Conservation (phyloP, 2,113 vertebrate genomes). For the Saguinus imperator region DNA sequence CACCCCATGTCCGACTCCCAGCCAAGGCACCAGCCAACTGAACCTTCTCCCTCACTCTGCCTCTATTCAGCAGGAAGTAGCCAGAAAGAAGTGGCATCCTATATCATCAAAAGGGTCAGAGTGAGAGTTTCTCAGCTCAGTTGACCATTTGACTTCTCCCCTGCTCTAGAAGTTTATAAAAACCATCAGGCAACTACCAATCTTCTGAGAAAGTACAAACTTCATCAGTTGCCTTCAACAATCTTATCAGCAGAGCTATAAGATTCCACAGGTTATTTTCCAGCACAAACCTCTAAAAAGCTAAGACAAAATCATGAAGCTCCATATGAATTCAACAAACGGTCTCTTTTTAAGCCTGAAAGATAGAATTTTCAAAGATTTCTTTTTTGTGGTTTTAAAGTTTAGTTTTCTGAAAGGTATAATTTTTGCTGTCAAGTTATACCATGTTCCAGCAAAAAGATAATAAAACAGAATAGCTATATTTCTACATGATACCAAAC, state of each 20-base stretch:
- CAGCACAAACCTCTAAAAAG: neutral
- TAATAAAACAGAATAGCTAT: slow-evolving; percentile 55
- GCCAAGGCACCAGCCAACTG: too few species aligned
- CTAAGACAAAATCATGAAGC: neutral
- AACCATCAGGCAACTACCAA: neutral
- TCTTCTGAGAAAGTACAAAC: neutral
- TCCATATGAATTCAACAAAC: neutral
- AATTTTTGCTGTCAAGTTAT: slow-evolving; percentile 73
- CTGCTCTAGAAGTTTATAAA: neutral
- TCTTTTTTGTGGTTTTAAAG: slow-evolving; percentile 27
- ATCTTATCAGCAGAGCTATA: neutral
- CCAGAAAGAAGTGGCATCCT: too few species aligned
- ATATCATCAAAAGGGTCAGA: neutral
- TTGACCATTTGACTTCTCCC: neutral
- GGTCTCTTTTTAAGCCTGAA: slow-evolving; percentile 33
- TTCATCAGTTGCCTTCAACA: neutral
- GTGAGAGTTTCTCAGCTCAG: too few species aligned
- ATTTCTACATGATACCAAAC: slow-evolving; percentile 55
- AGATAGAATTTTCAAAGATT: slow-evolving; percentile 35
- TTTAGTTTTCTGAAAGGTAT: slow-evolving; percentile 64
- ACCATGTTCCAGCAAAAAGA: slow-evolving; percentile 49
- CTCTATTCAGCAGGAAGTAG: too few species aligned
- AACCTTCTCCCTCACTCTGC: too few species aligned
- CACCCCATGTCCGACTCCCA: too few species aligned
- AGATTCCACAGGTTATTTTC: neutral